A percentile compares a stretch with the other conserved stretches of the same genome.
These are phyloP conservation scores for Oreochromis grahami DNA, from an alignment of 2,797 vertebrate species.

Conservation along the genomic window DNA sequence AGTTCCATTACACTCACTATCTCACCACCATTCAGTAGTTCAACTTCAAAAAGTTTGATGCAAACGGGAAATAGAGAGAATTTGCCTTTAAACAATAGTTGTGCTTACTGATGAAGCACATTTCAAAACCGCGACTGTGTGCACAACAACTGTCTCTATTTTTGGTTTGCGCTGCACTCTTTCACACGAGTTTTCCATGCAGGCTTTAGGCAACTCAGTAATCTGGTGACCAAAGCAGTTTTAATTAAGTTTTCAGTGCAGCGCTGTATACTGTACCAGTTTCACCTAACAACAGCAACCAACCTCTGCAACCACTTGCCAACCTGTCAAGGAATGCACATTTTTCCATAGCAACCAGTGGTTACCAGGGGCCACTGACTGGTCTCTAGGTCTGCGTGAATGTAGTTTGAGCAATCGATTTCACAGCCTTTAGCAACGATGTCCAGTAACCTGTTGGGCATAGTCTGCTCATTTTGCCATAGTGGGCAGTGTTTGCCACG, in stretches of 20 bases:
- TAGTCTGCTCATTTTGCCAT: neutral
- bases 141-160: neutral
- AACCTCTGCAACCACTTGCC: neutral
- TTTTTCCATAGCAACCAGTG: neutral
- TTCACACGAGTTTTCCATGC: neutral
- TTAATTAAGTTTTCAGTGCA: neutral
- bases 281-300: neutral
- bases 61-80: neutral
- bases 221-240: neutral
- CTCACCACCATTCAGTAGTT: neutral
- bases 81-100: rapidly evolving
- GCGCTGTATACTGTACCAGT: neutral
- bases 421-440: neutral
- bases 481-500: neutral
- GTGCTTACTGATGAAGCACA: neutral
- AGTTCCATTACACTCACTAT: neutral
- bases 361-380: neutral
- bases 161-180: neutral
- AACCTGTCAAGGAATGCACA: neutral
- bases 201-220: rapidly evolving
- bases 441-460: rapidly evolving
- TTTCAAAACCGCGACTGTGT: neutral
- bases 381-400: neutral
- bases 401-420: rapidly evolving
- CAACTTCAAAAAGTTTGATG: neutral